A percentile compares a stretch with the other conserved stretches of the same genome.
phyloP scores from a whole-genome alignment of 2,113 vertebrate species.

The Pterophyllum scalare region DNA sequence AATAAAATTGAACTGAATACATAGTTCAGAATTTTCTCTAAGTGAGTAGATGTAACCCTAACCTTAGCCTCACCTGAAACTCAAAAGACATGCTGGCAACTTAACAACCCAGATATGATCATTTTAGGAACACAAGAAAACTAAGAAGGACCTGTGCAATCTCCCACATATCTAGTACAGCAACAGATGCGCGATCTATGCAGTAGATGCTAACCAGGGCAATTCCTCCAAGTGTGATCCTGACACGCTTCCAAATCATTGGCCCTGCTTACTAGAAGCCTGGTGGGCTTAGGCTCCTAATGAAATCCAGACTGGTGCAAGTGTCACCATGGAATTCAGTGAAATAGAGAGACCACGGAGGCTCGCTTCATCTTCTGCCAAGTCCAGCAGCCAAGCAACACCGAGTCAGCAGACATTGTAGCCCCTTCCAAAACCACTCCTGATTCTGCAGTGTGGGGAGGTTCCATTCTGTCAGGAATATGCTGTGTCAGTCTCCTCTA shows the following conservation, averaged over 20 bases:
- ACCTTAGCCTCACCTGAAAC: not conserved
- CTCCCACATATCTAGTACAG: not conserved
- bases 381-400: slow-evolving; percentile 52
- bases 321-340: slow-evolving; percentile 84
- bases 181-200: slow-evolving; percentile 30
- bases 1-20: too few relatives aligned
- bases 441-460: slow-evolving; percentile 17
- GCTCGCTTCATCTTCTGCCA: slow-evolving; percentile 66
- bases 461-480: not conserved
- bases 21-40: not conserved
- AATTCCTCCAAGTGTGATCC: slow-evolving; percentile 24
- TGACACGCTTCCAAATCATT: slow-evolving; percentile 31
- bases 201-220: slow-evolving; percentile 69
- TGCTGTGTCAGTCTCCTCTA: not conserved
- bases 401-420: slow-evolving; percentile 53
- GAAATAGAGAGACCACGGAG: slow-evolving; percentile 29
- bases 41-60: not conserved
- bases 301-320: slow-evolving; percentile 86
- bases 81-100: not conserved
- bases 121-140: not conserved
- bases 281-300: slow-evolving; percentile 85
- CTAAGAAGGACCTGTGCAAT: not conserved
- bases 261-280: slow-evolving; percentile 54
- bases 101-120: not conserved
- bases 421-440: slow-evolving; percentile 43